A percentile compares a stretch with the other conserved stretches of the same genome.
Conservation (phyloP, 2,113 vertebrate species). For the Platichthys flesus region DNA sequence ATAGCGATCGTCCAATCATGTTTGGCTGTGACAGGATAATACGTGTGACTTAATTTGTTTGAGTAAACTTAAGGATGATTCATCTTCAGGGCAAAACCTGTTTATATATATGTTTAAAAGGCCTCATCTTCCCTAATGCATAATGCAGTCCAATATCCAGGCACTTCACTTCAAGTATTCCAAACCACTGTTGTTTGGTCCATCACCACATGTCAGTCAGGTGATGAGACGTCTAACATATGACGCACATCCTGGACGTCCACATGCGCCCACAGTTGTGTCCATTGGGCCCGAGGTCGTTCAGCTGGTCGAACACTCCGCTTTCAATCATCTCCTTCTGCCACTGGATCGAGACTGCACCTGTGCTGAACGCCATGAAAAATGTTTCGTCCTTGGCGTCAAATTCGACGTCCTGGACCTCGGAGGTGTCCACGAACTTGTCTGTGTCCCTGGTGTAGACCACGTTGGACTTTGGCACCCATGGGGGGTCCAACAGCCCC, state of each 20-base stretch:
- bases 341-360: constrained; percentile 85
- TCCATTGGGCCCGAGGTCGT: constrained; percentile 58
- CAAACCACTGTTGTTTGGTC: constrained; percentile 9
- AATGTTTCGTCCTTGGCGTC: constrained; percentile 85
- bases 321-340: constrained; percentile 90
- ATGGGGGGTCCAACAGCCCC: constrained; percentile 84
- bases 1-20: not conserved
- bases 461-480: constrained; percentile 87
- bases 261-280: constrained; percentile 27
- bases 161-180: constrained; percentile 20
- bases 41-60: not conserved
- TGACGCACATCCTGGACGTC: constrained; percentile 83
- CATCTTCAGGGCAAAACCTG: not conserved
- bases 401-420: constrained; percentile 81
- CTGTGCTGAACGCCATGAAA: constrained; percentile 88
- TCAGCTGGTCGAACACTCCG: constrained; percentile 88
- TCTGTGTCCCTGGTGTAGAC: constrained; percentile 87
- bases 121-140: not conserved
- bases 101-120: not conserved
- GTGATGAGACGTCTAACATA: constrained; percentile 75
- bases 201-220: not conserved
- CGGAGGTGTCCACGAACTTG: constrained; percentile 84
- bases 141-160: not conserved
- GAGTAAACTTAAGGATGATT: too few relatives aligned
- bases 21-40: constrained; percentile 3